Percentiles rank a stretch among this genome's conserved stretches.
Evolutionary conservation across 2,797 vertebrate species (phyloP).

Genomic region (Falco columbarius): DNA sequence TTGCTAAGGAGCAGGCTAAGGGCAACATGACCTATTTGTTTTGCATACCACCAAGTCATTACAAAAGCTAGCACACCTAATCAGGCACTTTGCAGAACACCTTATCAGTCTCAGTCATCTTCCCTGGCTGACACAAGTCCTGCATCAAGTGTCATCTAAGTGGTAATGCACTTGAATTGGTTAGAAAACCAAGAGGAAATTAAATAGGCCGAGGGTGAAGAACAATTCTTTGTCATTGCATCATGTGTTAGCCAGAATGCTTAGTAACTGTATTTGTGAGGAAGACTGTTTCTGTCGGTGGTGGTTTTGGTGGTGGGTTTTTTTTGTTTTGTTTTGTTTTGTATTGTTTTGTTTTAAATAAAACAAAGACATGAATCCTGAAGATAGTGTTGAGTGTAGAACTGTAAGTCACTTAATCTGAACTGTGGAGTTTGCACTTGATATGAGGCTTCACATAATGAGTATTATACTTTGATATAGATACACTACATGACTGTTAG

Average conservation of each 20-base stretch:
- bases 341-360: not conserved
- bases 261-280: not conserved
- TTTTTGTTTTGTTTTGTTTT: not conserved
- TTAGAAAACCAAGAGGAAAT: not conserved
- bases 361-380: not conserved
- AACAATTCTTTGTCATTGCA: not conserved
- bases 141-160: not conserved
- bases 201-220: not conserved
- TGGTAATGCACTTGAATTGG: not conserved
- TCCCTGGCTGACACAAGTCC: not conserved
- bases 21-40: constrained; percentile 8
- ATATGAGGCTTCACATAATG: not conserved
- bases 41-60: not conserved
- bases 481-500: not conserved
- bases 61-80: not conserved
- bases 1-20: not conserved
- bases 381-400: not conserved
- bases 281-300: not conserved
- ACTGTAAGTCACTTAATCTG: not conserved
- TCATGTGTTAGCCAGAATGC: not conserved
- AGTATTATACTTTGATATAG: not conserved
- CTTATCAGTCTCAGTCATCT: not conserved
- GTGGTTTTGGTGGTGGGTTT: not conserved
- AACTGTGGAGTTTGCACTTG: not conserved
- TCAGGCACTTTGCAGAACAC: not conserved